phyloP scores from a whole-genome alignment of 2,113 vertebrate genomes.

The Orycteropus afer region DNA sequence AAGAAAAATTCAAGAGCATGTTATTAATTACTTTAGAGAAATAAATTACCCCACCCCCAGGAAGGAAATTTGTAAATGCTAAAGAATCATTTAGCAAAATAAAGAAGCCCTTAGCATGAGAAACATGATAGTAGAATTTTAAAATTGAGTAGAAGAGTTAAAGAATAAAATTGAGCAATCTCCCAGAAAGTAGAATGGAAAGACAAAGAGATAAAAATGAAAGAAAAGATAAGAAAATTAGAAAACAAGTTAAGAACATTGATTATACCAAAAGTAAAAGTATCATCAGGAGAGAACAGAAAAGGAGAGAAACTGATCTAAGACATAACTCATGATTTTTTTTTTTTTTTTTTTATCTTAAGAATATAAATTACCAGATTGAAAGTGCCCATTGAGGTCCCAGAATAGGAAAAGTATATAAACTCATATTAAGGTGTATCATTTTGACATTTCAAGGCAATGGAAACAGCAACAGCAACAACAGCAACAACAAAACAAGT shows the following conservation, averaged over 20 bases:
- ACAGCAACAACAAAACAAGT: too few relatives aligned
- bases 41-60: background rate
- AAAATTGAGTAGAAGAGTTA: background rate
- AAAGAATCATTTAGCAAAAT: background rate
- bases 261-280: background rate
- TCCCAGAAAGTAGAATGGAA: background rate
- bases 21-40: background rate
- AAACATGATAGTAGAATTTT: background rate
- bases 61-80: background rate
- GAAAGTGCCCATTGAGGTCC: background rate
- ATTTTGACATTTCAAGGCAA: background rate
- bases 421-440: background rate
- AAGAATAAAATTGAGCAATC: background rate
- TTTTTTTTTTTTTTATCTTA: background rate
- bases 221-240: background rate
- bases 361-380: background rate
- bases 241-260: background rate
- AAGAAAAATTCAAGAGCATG: background rate
- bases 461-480: too few relatives aligned
- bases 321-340: background rate
- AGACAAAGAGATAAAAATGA: background rate
- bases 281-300: background rate
- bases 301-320: background rate
- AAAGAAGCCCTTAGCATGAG: background rate
- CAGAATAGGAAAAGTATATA: background rate